phyloP scores from a whole-genome alignment of 2,113 vertebrate species.

The Lamprotornis superbus region DNA sequence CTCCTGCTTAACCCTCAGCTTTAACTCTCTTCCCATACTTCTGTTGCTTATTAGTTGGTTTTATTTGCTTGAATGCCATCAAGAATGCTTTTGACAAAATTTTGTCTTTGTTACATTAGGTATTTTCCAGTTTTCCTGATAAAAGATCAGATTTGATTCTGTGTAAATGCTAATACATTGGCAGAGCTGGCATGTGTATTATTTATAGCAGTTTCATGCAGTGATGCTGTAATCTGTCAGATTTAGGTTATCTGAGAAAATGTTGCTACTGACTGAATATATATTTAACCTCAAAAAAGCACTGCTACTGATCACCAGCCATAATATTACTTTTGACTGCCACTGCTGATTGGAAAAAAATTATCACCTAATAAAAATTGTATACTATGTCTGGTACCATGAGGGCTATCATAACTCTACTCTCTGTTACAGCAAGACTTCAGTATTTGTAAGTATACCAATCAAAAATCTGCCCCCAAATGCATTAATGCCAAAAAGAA shows the following conservation, averaged over 20 bases:
- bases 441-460: neutral
- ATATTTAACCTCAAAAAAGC: neutral
- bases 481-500: neutral
- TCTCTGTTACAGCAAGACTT: neutral
- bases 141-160: neutral
- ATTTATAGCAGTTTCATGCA: neutral
- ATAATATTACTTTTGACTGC: neutral
- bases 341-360: neutral
- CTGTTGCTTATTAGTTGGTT: neutral
- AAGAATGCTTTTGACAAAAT: neutral
- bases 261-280: neutral
- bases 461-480: neutral
- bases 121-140: neutral
- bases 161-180: neutral
- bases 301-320: neutral
- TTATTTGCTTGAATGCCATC: neutral
- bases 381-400: neutral
- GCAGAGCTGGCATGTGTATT: neutral
- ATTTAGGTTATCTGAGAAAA: neutral
- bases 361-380: neutral
- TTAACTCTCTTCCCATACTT: neutral
- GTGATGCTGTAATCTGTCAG: neutral
- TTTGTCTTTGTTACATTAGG: neutral
- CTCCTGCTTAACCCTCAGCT: neutral
- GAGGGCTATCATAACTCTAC: neutral